Evolutionary conservation across 2,797 vertebrate species (phyloP), one percentile per base, ranked within the genome.

Genomic region (Chaetodon trifasciatus): DNA sequence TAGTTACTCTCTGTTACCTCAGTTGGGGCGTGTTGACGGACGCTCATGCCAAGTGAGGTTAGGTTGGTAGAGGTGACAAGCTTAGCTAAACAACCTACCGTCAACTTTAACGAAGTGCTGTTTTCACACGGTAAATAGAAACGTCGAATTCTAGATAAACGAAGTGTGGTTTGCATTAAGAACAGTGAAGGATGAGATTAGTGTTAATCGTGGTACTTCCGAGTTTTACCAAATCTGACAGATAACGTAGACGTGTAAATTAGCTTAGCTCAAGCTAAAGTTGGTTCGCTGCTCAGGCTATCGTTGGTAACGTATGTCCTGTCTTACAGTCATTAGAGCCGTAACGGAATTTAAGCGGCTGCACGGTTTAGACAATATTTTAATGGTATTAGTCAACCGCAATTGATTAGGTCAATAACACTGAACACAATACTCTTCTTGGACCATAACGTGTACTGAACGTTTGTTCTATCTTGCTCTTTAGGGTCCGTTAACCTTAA

Each of bases 21-120:
- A 50, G 42, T 58, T 16, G 47, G 81, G 88, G 87, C 66, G 88
- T 86, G 85, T 88, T 74, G 44, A 82, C 55, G 10, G 76, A 76
- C 7, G 40, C 57, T 74, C 73, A 47, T 65, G 12, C 65, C 37
- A 63, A 49, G 60, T 61, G 57, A 58, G 42, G 21, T 17, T 16
- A 47, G 46, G 50, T 70, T 16, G 28, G 40, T 73, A 23, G 16
- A 64, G 55, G 32, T 86, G 39, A 49, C 37, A 3, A 58, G 58
- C n/a, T 61, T 12, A 7, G 1, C 17, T 10, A n/a, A 1, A 24
- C 10, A 40, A 8, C 50, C 42, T 58, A 16, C 65, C 0, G 1
- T 23, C 50, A 61, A 55, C 53, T 81, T 71, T 13, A 8, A 5
- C 37, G 0, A 17, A 56, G 35, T 17, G 40, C 71, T 16, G 42